Base-by-base conservation (phyloP, 1,140 invertebrate species). In the Drosophila ogumai region DNA sequence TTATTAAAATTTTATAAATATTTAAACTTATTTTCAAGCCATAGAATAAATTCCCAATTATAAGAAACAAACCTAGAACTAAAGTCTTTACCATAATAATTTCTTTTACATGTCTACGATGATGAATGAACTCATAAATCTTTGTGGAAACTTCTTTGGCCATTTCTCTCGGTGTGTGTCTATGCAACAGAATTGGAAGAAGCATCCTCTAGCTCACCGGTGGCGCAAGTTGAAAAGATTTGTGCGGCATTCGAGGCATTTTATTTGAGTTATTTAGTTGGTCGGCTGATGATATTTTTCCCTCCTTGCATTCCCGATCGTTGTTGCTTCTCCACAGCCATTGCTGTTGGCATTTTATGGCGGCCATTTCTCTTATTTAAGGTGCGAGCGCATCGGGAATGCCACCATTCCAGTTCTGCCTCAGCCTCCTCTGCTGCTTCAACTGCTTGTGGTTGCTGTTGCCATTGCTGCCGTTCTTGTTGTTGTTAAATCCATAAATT, bases 181-280 rank as follows among this genome's bases (percentile, higher is more conserved):
- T 34, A n/a, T 55, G 63, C 34, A 72, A 59, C 22, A 49, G 72
- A 67, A 69, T 52, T 28, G 17, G 19, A 22, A 25, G 50, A 25
- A 34, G 40, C 49, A 25, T 36, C 49, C 32, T 32, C 34, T 25
- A 31, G 17, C 65, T 40, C 36, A 71, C 43, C 65, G 68, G 47
- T 66, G 43, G 56, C 40, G 50, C 79, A 71, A 82, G 72, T 84
- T 88, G 68, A 80, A 87, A 88, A 81, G 76, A 88, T 84, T 88
- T 88, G 65, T 84, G 85, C 61, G 85, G 85, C 47, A 87, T 82
- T 72, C 59, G 44, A 73, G 75, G 71, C 72, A 86, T 86, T 86
- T 86, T 63, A 75, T 77, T 87, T 77, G 65, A 87, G 80, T 82
- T 87, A 87, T 87, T 87, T 87, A 80, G 84, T 69, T 60, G 50